Base-by-base conservation (phyloP, 2,797 vertebrate species). In the Helicolenus hilgendorfi region DNA sequence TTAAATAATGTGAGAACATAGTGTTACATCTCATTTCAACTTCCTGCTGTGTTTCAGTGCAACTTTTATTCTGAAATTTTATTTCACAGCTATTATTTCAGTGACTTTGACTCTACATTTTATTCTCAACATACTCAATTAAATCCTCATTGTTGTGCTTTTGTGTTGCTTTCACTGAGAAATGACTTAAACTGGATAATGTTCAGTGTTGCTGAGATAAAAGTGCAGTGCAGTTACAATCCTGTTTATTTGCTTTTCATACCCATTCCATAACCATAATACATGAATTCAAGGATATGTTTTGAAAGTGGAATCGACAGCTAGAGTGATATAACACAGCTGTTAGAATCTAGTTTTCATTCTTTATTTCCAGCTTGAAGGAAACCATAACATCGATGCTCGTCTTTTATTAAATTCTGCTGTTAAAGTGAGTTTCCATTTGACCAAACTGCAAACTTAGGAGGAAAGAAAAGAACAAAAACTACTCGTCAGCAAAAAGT, bases 321-420 rank as follows among this genome's bases (percentile, higher is more conserved):
- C 36, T 33, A 2, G 11, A 70, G 63, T 15, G 59, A 62, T 18
- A 33, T 13, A 24, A 58, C n/a, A 13, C 45, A 53, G 64, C 26
- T 53, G 56, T 14, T 79, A 18, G 36, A 55, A 55, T 11, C 7
- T 7, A 33, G 18, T 49, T 49, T 58, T 7, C 26, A 35, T 11
- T 0, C 13, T 60, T 70, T 13, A 38, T 60, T 68, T 69, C 24
- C n/a, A 58, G 20, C 31, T 62, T 22, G 60, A 59, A 59, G 53
- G 59, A 22, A 69, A 58, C 18, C 2, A 20, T 13, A 76, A 24
- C 11, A 33, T 18, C 3, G 0, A 36, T 27, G 8, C 9, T 18
- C 3, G 38, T n/a, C 29, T 83, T 62, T 70, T 71, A 59, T 49
- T 70, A n/a, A 41, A 18, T 65, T 55, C 41, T 65, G 49, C 49